Evolutionary conservation across 1,140 invertebrate genomes (phyloP), one percentile per base, ranked within the genome.

Genomic region (Samia ricini): DNA sequence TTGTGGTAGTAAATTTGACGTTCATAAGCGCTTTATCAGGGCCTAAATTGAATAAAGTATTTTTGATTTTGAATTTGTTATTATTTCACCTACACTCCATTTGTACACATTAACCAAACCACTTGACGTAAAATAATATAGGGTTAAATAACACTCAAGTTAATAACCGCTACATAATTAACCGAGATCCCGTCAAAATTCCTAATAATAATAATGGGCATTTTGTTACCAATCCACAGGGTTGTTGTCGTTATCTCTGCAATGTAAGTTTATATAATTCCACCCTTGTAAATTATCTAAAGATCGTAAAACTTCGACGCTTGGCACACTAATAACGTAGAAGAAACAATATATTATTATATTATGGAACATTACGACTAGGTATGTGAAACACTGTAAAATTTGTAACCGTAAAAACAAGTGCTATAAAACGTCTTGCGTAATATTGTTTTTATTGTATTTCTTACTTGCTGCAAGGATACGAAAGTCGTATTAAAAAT

Each of bases 191-290:
- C n/a, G n/a, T n/a, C n/a, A n/a, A n/a, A n/a, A n/a, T n/a, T n/a
- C n/a, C n/a, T n/a, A n/a, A 42, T 15, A 15, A 15, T 50, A 60
- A 57, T 49, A 55, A 55, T 42, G 52, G 20, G 33, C 61, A 61
- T 64, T 29, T 56, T 49, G n/a, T 73, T 74, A 82, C 77, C 77
- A 82, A 63, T 73, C 74, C 21, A 82, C 72, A 18, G 76, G 72
- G 8, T 54, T 55, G 56, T 80, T 69, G 0, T 68, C 48, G 42
- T 80, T 74, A 58, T 80, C 71, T 36, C 77, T 68, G 57, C 77
- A 82, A 55, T 77, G 68, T 18, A 78, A 21, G 57, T 76, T 76
- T 19, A 79, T 49, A 54, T 72, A 73, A 24, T 66, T 63, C 72
- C 68, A 72, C 42, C 64, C 71, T 42, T 52, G 18, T 20, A 57